Conservation (phyloP, 1,140 invertebrate species). For the Rhyzopertha dominica region DNA sequence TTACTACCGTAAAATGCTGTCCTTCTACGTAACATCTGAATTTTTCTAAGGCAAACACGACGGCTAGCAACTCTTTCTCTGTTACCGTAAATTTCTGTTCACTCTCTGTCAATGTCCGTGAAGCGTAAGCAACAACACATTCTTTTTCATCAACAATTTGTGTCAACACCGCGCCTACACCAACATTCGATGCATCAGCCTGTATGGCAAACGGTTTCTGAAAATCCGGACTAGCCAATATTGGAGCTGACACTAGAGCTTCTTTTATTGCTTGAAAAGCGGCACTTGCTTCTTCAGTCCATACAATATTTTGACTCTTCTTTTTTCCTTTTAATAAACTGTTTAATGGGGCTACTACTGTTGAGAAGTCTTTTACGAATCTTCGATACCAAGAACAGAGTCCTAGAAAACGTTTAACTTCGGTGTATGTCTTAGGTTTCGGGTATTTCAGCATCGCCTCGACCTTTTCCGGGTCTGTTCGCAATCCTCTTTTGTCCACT, state of each 20-base stretch:
- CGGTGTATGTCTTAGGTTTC: slow-evolving; percentile 36
- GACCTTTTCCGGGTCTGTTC: slow-evolving; percentile 43
- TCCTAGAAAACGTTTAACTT: slow-evolving; percentile 42
- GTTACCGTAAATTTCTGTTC: slow-evolving; percentile 47
- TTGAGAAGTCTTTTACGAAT: slow-evolving; percentile 43
- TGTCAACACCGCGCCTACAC: slow-evolving; percentile 27
- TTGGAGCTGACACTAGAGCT: slow-evolving; percentile 10
- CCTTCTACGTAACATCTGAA: slow-evolving; percentile 52
- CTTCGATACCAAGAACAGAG: slow-evolving; percentile 44
- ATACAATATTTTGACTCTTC: slow-evolving; percentile 19
- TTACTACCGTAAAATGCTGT: not conserved
- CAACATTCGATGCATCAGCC: slow-evolving; percentile 31
- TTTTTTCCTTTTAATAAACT: slow-evolving; percentile 36
- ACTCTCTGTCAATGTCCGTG: slow-evolving; percentile 39
- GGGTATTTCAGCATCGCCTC: slow-evolving; percentile 42
- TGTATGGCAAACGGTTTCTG: slow-evolving; percentile 16
- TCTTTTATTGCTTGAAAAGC: slow-evolving; percentile 6
- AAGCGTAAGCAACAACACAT: slow-evolving; percentile 46
- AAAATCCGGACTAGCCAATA: slow-evolving; percentile 28
- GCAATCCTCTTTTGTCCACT: slow-evolving; percentile 33
- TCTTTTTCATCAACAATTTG: slow-evolving; percentile 30
- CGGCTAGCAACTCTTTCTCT: slow-evolving; percentile 49
- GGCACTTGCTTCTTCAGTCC: slow-evolving; percentile 13
- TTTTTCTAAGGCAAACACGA: slow-evolving; percentile 50
- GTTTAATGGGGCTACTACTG: slow-evolving; percentile 38